phyloP scores from a whole-genome alignment of 2,797 vertebrate species.

The Rhabdophis nuchalis region DNA sequence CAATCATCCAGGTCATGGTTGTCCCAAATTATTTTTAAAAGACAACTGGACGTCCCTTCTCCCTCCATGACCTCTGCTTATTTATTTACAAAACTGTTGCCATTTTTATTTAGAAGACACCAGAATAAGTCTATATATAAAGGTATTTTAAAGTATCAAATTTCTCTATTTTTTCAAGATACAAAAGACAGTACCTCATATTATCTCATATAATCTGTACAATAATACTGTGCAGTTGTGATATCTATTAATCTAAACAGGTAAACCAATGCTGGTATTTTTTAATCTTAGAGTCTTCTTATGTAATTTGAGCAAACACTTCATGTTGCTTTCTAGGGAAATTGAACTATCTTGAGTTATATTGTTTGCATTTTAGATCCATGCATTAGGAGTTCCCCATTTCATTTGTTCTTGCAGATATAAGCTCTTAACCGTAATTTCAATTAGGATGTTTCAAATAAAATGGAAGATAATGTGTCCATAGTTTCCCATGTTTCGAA shows the following conservation, averaged over 20 bases:
- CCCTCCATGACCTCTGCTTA: no score
- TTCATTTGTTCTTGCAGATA: conserved; percentile 68
- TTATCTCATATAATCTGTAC: not conserved
- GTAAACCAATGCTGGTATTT: not conserved
- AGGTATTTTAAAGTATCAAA: not conserved
- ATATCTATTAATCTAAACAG: not conserved
- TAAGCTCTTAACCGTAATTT: conserved; percentile 63
- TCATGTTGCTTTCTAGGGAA: not conserved
- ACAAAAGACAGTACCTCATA: not conserved
- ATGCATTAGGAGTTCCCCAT: conserved; percentile 40
- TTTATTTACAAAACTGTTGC: not conserved
- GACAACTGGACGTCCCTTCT: not conserved
- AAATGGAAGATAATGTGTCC: conserved; percentile 70
- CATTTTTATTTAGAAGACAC: not conserved
- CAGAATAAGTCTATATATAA: not conserved
- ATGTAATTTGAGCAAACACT: not conserved
- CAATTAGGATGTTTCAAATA: conserved; percentile 71
- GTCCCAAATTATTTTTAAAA: not conserved
- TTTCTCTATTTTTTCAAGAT: not conserved
- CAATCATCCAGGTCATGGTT: not conserved
- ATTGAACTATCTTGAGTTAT: conserved; percentile 7
- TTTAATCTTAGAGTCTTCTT: not conserved
- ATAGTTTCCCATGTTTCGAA: conserved; percentile 65
- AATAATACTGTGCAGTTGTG: not conserved
- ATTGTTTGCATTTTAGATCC: conserved; percentile 40